These are phyloP conservation scores for Pristionchus japonicus DNA, from an alignment of 2,888 invertebrate species.

Conservation along the genomic window DNA sequence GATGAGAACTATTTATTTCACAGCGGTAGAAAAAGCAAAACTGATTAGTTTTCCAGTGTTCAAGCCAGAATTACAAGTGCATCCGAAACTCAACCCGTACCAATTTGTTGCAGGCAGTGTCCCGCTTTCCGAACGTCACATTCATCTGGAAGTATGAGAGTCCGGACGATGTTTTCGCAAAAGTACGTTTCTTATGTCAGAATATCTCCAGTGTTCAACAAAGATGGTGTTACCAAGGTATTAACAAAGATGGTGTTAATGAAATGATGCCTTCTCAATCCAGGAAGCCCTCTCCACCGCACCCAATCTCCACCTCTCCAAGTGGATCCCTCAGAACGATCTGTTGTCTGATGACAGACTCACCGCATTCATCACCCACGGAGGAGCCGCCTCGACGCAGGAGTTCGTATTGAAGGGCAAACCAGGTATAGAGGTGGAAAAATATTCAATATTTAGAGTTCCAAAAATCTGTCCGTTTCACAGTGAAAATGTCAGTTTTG, in stretches of 20 bases:
- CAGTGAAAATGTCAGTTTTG: neutral
- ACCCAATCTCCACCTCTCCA: neutral
- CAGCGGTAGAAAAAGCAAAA: no score
- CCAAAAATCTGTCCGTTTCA: no score
- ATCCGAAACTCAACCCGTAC: no score
- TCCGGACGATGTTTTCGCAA: neutral
- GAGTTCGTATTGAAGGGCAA: conserved; percentile 8
- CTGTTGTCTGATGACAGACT: neutral
- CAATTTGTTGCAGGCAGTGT: neutral
- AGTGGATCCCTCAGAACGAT: conserved; percentile 46
- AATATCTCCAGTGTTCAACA: no score
- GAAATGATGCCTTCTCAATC: no score
- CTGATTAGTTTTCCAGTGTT: no score
- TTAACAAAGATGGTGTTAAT: no score
- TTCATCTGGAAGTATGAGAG: conserved; percentile 45
- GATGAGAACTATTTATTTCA: no score
- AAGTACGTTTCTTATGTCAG: neutral
- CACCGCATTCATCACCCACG: conserved; percentile 30
- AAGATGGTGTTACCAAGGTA: no score
- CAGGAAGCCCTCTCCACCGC: neutral
- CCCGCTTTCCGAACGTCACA: conserved; percentile 5
- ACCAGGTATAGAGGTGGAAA: neutral
- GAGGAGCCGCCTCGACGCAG: conserved; percentile 26
- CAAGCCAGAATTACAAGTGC: no score
- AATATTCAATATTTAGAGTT: neutral